A percentile compares a stretch with the other conserved stretches of the same genome.
Evolutionary conservation across 2,113 vertebrate genomes (phyloP).

Genomic region (Chloropsis cyanopogon): DNA sequence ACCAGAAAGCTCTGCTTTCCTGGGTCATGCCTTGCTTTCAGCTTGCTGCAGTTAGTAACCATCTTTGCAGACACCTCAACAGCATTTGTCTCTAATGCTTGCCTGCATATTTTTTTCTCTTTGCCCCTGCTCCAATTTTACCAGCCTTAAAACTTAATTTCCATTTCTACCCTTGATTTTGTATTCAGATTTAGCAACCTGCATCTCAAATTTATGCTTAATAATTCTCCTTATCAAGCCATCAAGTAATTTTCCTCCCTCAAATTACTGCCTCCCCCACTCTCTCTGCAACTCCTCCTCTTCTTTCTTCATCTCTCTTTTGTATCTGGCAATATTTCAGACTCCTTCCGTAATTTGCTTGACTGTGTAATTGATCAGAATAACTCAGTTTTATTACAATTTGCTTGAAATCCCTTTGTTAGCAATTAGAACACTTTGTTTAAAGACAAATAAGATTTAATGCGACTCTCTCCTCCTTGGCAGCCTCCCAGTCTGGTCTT

Average conservation of each 20-base stretch:
- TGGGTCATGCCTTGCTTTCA: slow-evolving; percentile 11
- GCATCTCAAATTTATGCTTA: slow-evolving; percentile 40
- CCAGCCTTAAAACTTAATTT: slow-evolving; percentile 15
- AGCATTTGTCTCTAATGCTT: neutral
- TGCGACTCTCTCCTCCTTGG: slow-evolving; percentile 45
- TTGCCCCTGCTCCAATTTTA: neutral
- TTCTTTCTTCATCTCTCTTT: slow-evolving; percentile 48
- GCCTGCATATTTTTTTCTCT: neutral
- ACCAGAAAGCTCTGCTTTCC: neutral
- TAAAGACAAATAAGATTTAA: slow-evolving; percentile 73
- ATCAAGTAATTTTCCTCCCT: slow-evolving; percentile 65
- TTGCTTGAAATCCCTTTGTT: slow-evolving; percentile 71
- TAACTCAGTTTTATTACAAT: slow-evolving; percentile 68
- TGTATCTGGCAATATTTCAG: slow-evolving; percentile 63
- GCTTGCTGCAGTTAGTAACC: neutral
- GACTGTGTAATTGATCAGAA: slow-evolving; percentile 70
- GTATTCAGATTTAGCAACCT: slow-evolving; percentile 57
- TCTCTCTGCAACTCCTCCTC: slow-evolving; percentile 32
- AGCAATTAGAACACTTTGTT: slow-evolving; percentile 74
- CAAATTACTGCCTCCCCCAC: slow-evolving; percentile 37
- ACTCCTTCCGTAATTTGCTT: slow-evolving; percentile 51
- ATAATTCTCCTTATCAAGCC: slow-evolving; percentile 58
- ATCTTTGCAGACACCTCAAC: neutral
- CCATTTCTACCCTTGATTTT: slow-evolving; percentile 14
- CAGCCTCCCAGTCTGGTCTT: slow-evolving; percentile 56